These are phyloP conservation scores for Cranoglanis bouderius DNA, from an alignment of 2,113 vertebrate genomes.

Conservation along the genomic window DNA sequence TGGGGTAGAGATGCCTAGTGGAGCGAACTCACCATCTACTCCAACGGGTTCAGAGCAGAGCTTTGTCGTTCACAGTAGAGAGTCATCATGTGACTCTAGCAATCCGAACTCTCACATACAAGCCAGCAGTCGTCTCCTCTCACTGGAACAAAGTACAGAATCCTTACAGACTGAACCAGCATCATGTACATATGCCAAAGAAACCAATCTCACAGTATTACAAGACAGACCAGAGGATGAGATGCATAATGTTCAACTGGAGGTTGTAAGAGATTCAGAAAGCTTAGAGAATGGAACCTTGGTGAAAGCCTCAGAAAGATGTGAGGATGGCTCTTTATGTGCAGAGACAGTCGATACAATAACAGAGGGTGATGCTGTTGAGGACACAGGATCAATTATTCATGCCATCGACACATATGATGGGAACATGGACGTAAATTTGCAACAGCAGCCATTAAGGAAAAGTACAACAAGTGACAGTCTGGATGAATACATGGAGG, in stretches of 20 bases:
- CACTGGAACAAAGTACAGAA: constrained; percentile 61
- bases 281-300: constrained; percentile 36
- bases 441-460: constrained; percentile 65
- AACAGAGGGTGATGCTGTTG: constrained; percentile 46
- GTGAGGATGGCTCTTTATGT: constrained; percentile 46
- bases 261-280: constrained; percentile 43
- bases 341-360: constrained; percentile 21
- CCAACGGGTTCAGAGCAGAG: constrained; percentile 81
- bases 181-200: constrained; percentile 23
- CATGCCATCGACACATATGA: constrained; percentile 58
- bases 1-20: constrained; percentile 81
- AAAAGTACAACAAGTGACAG: constrained; percentile 77
- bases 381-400: constrained; percentile 53
- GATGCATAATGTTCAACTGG: constrained; percentile 35
- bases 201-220: constrained; percentile 27
- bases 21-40: constrained; percentile 81
- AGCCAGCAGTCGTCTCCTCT: constrained; percentile 58
- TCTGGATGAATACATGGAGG: constrained; percentile 85
- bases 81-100: constrained; percentile 80
- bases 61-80: constrained; percentile 83
- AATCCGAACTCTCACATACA: constrained; percentile 67
- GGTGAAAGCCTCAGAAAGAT: constrained; percentile 33
- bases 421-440: constrained; percentile 53
- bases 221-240: constrained; percentile 41
- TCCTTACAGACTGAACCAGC: constrained; percentile 53